Conservation (phyloP, 2,113 vertebrate genomes). For the Hyperopisus bebe region DNA sequence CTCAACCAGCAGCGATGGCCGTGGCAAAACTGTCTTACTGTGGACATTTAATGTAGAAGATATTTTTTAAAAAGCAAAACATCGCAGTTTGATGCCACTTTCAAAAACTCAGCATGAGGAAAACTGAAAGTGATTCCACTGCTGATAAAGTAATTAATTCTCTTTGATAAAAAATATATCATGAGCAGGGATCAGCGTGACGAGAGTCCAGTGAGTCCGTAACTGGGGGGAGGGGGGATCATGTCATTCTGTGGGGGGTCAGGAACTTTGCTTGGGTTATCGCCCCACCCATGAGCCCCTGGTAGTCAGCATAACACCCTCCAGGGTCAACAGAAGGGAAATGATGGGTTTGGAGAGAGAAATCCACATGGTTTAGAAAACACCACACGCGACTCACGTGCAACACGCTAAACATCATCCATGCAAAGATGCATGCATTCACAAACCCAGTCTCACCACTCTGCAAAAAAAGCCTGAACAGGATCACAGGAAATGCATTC, state of each 20-base stretch:
- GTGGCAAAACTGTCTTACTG: not conserved
- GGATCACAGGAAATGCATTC: constrained; percentile 15
- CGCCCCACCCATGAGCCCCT: not conserved
- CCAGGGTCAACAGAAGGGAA: not conserved
- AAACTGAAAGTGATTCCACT: not conserved
- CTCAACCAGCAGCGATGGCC: not conserved
- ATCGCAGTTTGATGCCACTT: not conserved
- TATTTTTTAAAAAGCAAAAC: not conserved
- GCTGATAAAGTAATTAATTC: not conserved
- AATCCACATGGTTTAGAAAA: not conserved
- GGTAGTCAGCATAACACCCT: not conserved
- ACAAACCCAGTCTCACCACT: not conserved
- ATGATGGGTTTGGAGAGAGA: not conserved
- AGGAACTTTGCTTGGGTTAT: not conserved
- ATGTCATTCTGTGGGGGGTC: not conserved
- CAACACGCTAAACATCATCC: not conserved
- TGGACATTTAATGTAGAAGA: not conserved
- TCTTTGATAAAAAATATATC: not conserved
- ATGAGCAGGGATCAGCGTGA: not conserved
- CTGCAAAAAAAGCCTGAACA: not conserved
- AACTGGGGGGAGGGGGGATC: not conserved
- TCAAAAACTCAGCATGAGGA: not conserved
- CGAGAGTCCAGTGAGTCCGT: not conserved
- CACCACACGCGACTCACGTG: not conserved
- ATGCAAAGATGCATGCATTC: not conserved